Conservation (phyloP, 2,888 invertebrate genomes). For the Apamea epomidion region DNA sequence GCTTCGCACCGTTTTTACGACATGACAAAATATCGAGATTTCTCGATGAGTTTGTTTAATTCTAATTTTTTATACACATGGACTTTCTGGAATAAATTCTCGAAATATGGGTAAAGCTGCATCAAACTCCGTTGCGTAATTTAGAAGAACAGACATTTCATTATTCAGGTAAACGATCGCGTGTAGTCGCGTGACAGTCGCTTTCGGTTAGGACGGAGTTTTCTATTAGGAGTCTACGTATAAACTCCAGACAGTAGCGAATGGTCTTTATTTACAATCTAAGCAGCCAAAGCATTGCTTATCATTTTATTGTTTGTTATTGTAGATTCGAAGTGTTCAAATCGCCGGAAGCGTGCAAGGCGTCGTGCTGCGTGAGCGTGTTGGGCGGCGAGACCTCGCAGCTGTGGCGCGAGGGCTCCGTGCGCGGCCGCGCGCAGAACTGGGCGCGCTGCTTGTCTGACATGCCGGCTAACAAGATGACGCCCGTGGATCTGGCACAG, state of each 20-base stretch:
- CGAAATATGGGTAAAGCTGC: neutral
- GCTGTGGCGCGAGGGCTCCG: slow-evolving; percentile 91
- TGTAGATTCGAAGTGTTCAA: slow-evolving; percentile 87
- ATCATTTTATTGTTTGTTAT: neutral
- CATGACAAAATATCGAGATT: neutral
- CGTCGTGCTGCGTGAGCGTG: slow-evolving; percentile 59
- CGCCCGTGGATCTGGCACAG: slow-evolving; percentile 93
- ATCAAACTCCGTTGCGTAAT: neutral
- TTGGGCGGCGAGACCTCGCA: slow-evolving; percentile 50
- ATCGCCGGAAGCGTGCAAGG: slow-evolving; percentile 60
- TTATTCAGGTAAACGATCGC: neutral
- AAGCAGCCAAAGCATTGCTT: neutral
- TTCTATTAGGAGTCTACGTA: neutral
- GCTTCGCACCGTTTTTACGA: neutral
- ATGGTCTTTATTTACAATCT: neutral
- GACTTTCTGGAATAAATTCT: neutral
- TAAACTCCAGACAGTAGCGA: neutral
- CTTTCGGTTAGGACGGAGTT: neutral
- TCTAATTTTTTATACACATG: neutral
- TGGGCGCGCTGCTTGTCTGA: slow-evolving; percentile 93
- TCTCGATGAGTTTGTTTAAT: neutral
- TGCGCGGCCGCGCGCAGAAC: slow-evolving; percentile 93
- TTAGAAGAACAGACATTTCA: neutral
- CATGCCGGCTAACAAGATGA: slow-evolving; percentile 95
- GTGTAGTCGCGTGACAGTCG: neutral